Conservation (phyloP, 2,888 invertebrate species). For the Agelastica alni region DNA sequence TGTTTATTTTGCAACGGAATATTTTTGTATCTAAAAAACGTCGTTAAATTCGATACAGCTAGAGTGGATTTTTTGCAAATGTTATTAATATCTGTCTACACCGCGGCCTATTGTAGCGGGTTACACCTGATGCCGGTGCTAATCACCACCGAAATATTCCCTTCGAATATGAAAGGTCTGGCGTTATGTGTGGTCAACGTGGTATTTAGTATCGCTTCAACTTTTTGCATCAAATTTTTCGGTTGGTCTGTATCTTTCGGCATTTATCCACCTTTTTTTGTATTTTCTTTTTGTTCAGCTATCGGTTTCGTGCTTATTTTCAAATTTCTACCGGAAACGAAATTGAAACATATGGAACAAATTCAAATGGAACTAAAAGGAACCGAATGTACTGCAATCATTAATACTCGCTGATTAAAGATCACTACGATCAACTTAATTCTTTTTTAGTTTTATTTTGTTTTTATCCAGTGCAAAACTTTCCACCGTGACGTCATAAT, state of each 20-base stretch:
- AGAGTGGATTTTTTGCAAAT: conserved; percentile 16
- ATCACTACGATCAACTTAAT: too few species aligned
- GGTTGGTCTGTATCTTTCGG: conserved; percentile 15
- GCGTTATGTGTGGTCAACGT: conserved; percentile 17
- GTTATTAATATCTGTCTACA: conserved; percentile 13
- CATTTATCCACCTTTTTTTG: conserved; percentile 16
- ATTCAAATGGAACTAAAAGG: conserved; percentile 18
- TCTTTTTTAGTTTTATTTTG: too few species aligned
- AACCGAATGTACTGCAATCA: too few species aligned
- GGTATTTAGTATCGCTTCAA: conserved; percentile 3
- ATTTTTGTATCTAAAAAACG: conserved; percentile 13
- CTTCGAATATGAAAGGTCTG: conserved; percentile 17
- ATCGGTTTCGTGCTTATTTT: conserved; percentile 3
- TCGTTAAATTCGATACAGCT: neutral
- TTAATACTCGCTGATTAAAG: too few species aligned
- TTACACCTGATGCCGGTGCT: conserved; percentile 11
- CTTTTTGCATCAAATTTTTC: conserved; percentile 13
- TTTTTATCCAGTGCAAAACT: too few species aligned
- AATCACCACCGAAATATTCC: conserved; percentile 16
- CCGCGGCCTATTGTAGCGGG: conserved; percentile 14
- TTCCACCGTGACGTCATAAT: too few species aligned
- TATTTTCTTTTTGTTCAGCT: conserved; percentile 8
- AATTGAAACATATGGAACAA: conserved; percentile 18
- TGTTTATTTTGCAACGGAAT: conserved; percentile 12
- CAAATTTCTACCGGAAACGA: conserved; percentile 19